Conservation (phyloP, 2,797 vertebrate genomes). For the Chanos chanos region DNA sequence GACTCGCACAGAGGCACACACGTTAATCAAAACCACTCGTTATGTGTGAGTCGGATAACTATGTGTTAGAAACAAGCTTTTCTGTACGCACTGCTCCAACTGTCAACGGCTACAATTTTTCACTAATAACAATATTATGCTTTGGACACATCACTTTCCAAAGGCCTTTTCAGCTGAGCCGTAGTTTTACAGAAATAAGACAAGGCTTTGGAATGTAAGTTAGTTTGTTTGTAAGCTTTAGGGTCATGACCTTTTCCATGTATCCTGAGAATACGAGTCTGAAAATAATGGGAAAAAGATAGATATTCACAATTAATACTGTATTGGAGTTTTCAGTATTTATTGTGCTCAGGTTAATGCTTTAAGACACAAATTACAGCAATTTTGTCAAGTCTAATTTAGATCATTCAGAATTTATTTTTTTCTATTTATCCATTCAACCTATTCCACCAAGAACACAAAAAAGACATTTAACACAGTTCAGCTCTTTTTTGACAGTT, state of each 20-base stretch:
- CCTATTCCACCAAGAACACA: too few species aligned
- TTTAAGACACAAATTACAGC: too few species aligned
- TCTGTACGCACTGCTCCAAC: background rate
- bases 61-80: slow-evolving; percentile 15
- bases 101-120: slow-evolving; percentile 12
- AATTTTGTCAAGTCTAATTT: too few species aligned
- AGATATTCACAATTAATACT: too few species aligned
- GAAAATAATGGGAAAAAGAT: too few species aligned
- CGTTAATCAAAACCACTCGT: slow-evolving; percentile 1
- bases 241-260: slow-evolving; percentile 26
- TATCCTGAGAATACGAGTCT: slow-evolving; percentile 14
- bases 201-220: slow-evolving; percentile 27
- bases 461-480: too few species aligned
- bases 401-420: too few species aligned
- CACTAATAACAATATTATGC: slow-evolving; percentile 13
- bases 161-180: slow-evolving; percentile 7
- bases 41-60: slow-evolving; percentile 18
- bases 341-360: too few species aligned
- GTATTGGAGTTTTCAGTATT: too few species aligned
- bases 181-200: slow-evolving; percentile 29
- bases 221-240: slow-evolving; percentile 26
- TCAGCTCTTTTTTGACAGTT: too few species aligned
- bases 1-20: too few species aligned
- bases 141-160: slow-evolving; percentile 19
- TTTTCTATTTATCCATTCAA: too few species aligned